Percentiles rank a stretch among this genome's conserved stretches.
phyloP scores from a whole-genome alignment of 2,888 invertebrate genomes.

The Himalopsyche japonica region DNA sequence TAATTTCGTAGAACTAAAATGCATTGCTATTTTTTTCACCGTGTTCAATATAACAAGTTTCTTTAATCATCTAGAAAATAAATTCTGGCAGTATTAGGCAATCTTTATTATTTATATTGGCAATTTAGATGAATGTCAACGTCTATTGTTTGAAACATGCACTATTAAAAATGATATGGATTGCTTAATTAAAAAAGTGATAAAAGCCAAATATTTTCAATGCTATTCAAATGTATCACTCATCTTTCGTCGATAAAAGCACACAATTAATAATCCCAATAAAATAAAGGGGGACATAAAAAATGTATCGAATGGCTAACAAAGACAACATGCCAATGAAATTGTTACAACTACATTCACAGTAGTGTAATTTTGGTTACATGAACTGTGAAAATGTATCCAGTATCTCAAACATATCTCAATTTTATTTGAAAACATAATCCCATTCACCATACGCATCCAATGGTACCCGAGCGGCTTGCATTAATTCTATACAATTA shows the following conservation, averaged over 20 bases:
- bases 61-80: too few species aligned
- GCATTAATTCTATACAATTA: slow-evolving; percentile 11
- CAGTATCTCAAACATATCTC: background rate
- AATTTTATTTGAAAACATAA: slow-evolving; percentile 11
- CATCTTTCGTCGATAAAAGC: background rate
- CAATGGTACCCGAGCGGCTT: background rate
- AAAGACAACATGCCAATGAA: background rate
- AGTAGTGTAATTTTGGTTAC: background rate
- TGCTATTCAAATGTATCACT: background rate
- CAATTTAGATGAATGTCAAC: too few species aligned
- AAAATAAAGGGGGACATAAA: background rate
- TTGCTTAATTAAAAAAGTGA: too few species aligned
- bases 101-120: too few species aligned
- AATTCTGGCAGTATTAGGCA: too few species aligned
- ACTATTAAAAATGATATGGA: too few species aligned
- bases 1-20: too few species aligned
- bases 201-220: too few species aligned
- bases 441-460: slow-evolving; percentile 18
- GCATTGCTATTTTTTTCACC: too few species aligned
- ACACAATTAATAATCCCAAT: background rate
- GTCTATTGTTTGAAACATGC: too few species aligned
- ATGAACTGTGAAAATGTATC: background rate
- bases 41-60: too few species aligned
- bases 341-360: background rate
- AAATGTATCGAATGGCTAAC: background rate